A percentile compares a stretch with the other conserved stretches of the same genome.
These are phyloP conservation scores for Microchrysa polita DNA, from an alignment of 2,888 invertebrate genomes.

Conservation along the genomic window DNA sequence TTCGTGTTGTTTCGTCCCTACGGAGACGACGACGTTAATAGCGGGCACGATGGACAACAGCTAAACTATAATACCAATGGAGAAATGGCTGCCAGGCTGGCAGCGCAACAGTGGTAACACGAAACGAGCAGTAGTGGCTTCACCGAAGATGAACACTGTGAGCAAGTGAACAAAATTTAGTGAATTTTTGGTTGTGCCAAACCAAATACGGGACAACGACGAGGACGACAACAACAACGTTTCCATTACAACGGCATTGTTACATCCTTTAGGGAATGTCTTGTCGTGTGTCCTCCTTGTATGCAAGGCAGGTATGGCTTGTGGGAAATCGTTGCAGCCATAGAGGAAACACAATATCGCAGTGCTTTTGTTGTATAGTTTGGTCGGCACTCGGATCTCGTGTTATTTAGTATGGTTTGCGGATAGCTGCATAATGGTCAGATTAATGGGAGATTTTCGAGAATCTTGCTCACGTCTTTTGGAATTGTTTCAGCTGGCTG, in stretches of 20 bases:
- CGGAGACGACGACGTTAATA: background rate
- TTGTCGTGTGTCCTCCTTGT: background rate
- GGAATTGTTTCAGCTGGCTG: background rate
- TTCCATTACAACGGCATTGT: background rate
- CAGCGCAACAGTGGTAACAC: background rate
- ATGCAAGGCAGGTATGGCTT: background rate
- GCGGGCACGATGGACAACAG: background rate
- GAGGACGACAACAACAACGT: too few species aligned
- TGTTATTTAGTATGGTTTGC: conserved; percentile 41
- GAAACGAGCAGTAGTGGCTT: conserved; percentile 1
- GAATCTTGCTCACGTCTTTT: conserved; percentile 3
- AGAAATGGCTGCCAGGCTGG: background rate
- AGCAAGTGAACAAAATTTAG: conserved; percentile 7
- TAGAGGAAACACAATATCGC: conserved; percentile 23
- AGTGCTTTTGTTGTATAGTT: conserved; percentile 25
- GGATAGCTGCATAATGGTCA: conserved; percentile 45
- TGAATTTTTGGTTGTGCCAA: conserved; percentile 32
- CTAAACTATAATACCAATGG: background rate
- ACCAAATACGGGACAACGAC: conserved; percentile 13
- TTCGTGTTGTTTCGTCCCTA: background rate
- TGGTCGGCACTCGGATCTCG: conserved; percentile 19
- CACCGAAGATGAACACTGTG: background rate
- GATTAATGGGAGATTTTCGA: conserved; percentile 41
- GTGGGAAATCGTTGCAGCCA: background rate
- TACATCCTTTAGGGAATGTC: conserved; percentile 23